Evolutionary conservation across 1,140 invertebrate species (phyloP).

Genomic region (Melitaea cinxia): DNA sequence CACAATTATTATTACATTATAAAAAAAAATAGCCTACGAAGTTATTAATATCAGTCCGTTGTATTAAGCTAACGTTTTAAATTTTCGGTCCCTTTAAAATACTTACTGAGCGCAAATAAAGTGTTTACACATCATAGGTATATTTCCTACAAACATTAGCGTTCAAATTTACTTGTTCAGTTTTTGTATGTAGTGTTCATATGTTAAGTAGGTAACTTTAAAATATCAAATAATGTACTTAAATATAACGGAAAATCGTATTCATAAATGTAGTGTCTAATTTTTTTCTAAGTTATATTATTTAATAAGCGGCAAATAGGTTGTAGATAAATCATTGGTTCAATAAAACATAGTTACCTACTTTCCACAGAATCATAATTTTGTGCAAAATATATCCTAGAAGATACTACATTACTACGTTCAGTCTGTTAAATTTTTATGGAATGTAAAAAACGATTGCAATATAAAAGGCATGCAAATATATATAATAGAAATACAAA

Average conservation of each 20-base stretch:
- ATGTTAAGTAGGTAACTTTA: conserved; percentile 4
- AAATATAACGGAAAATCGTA: neutral
- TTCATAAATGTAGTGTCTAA: no score
- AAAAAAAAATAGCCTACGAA: conserved; percentile 24
- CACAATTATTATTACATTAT: no score
- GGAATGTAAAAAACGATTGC: conserved; percentile 30
- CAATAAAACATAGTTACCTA: conserved; percentile 9
- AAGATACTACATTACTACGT: conserved; percentile 24
- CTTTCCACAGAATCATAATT: neutral
- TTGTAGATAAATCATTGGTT: neutral
- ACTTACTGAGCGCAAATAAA: conserved; percentile 27
- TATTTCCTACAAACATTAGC: conserved; percentile 8
- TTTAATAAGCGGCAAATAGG: neutral
- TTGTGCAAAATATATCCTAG: conserved; percentile 15
- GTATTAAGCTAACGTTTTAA: conserved; percentile 27
- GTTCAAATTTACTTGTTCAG: conserved; percentile 1
- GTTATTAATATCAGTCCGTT: conserved; percentile 35
- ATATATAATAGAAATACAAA: conserved; percentile 18
- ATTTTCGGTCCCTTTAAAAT: conserved; percentile 34
- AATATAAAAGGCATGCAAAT: conserved; percentile 25
- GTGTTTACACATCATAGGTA: conserved; percentile 19
- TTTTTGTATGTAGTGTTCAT: neutral
- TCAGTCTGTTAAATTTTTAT: conserved; percentile 32
- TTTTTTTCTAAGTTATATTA: no score
- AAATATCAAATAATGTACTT: neutral